These are phyloP conservation scores for Pseudopodoces humilis DNA, from an alignment of 2,113 vertebrate species.

Conservation along the genomic window DNA sequence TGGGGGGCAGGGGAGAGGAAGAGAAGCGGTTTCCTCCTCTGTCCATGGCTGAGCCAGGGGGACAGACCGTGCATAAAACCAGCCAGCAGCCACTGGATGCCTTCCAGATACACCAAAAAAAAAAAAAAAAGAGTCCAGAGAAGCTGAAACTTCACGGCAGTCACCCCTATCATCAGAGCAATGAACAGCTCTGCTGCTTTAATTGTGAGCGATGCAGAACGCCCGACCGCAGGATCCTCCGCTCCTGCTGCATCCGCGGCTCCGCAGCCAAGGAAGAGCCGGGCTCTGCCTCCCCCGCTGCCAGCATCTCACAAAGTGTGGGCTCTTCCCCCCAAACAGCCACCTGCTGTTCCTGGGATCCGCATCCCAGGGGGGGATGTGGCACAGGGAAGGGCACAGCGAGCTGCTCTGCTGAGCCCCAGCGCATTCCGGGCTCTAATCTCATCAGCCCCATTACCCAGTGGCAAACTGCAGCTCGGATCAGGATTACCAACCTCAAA, in stretches of 20 bases:
- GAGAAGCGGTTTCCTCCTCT: background rate
- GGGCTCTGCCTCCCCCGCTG: background rate
- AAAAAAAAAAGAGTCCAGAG: background rate
- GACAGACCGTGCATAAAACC: background rate
- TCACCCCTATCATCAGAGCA: background rate
- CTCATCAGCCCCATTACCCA: constrained; percentile 6
- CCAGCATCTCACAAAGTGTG: background rate
- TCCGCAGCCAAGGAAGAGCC: background rate
- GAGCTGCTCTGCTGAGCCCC: background rate
- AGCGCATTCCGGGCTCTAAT: constrained; percentile 1
- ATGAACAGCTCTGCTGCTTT: background rate
- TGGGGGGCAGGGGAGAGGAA: background rate
- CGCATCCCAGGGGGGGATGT: too few species aligned
- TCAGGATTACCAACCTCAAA: background rate
- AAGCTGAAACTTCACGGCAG: background rate
- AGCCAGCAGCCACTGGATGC: background rate
- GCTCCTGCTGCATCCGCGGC: background rate
- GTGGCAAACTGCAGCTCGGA: background rate
- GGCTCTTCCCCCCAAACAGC: background rate
- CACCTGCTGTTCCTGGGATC: background rate
- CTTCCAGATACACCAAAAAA: background rate
- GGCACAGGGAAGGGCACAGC: background rate
- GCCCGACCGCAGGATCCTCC: background rate
- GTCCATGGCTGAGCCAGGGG: background rate
- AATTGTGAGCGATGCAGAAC: rapidly evolving